Base-by-base conservation (phyloP, 2,113 vertebrate species). In the Arizona elegans region DNA sequence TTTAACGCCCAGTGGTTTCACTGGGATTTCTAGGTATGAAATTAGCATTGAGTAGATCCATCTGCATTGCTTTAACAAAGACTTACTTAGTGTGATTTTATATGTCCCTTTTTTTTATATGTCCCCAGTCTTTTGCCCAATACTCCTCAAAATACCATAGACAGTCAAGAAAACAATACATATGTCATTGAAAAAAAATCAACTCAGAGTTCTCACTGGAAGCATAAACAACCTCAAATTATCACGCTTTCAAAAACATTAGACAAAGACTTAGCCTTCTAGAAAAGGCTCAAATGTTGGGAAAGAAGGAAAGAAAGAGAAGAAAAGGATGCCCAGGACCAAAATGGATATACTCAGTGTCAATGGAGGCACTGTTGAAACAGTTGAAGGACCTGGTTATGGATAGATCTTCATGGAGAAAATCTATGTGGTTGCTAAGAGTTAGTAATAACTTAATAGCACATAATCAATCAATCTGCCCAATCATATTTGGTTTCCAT, bases 11-110 rank as follows among this genome's bases (percentile, higher is more conserved):
- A 62, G 1, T 87, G 3, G 19, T 43, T 43, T 55, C n/a, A 38
- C 19, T 56, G 53, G 12, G 33, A 81, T 47, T 52, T 29, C 33
- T 33, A 3, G 10, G 5, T 33, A 53, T 62, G 38, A 58, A 87
- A 33, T 21, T 23, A 56, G 7, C 11, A 8, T 53, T 52, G 86
- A 33, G 3, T 13, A 52, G 21, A 5, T 29, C 53, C 26, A 15
- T 50, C 3, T 33, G 29, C 58, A 90, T 1, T 9, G 47, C 8
- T 65, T 62, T 6, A 26, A 43, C 58, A 38, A 70, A 52, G 93
- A 65, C 86, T 92, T 94, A 75, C 88, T 95, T 96, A 10, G 12
- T 53, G 8, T n/a, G 50, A 87, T 81, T 81, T 38, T 38, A 81
- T 33, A 7, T 75, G 70, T 75, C n/a, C 6, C 6, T 3, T 75